These are phyloP conservation scores for Erethizon dorsatum DNA, from an alignment of 2,797 vertebrate genomes.

Conservation along the genomic window DNA sequence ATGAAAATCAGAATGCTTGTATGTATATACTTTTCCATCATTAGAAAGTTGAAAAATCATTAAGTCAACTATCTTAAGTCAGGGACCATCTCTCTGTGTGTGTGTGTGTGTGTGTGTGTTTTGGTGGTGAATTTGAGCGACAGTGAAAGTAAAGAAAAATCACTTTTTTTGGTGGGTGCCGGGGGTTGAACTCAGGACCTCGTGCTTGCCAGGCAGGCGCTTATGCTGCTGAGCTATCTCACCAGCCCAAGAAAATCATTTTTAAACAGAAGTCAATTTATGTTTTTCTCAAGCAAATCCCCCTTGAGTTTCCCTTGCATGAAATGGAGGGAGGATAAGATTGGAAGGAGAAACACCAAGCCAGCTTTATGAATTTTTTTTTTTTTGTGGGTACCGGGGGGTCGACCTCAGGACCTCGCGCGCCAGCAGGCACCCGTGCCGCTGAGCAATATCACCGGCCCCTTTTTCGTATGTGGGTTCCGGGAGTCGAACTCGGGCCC, in stretches of 20 bases:
- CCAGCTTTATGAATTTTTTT: neutral
- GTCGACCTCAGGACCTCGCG: no score
- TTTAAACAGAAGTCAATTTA: neutral
- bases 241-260: neutral
- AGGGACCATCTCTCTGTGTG: neutral
- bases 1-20: neutral
- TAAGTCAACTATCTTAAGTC: neutral
- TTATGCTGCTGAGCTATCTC: no score
- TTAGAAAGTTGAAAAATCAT: neutral
- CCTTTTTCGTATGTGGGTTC: no score
- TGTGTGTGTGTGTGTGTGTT: neutral
- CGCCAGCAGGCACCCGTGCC: no score
- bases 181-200: no score
- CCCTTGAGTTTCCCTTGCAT: neutral
- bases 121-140: neutral
- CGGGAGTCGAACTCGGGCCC: no score
- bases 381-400: no score
- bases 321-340: neutral
- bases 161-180: no score
- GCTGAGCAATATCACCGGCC: no score
- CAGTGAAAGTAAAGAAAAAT: neutral
- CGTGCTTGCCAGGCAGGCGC: no score
- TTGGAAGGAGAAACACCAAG: neutral
- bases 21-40: neutral
- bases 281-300: neutral